phyloP scores from a whole-genome alignment of 2,888 invertebrate species.

The Melieria omissa region DNA sequence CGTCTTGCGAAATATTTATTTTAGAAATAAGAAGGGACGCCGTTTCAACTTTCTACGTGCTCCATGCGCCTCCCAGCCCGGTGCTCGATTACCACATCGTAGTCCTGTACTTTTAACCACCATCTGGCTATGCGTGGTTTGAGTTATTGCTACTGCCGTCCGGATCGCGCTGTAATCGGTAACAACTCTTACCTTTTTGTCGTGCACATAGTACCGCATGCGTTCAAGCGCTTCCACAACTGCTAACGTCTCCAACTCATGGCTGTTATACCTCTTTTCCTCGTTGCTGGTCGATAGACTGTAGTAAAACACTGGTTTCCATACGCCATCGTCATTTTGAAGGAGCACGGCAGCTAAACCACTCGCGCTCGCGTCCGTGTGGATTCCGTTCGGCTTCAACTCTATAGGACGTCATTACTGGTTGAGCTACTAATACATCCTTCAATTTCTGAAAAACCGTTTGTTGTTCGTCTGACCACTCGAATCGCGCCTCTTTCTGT shows the following conservation, averaged over 20 bases:
- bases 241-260: neutral
- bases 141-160: neutral
- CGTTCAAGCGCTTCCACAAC: neutral
- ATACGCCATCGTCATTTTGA: conserved; percentile 2
- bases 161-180: conserved; percentile 5
- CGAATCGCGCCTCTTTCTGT: conserved; percentile 29
- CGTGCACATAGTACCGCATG: neutral
- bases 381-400: too few relatives aligned
- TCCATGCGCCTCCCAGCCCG: conserved; percentile 24
- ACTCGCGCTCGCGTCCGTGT: too few relatives aligned
- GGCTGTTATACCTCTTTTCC: conserved; percentile 7
- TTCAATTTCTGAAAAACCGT: conserved; percentile 1
- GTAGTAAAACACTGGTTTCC: conserved; percentile 22
- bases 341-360: too few relatives aligned
- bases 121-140: conserved; percentile 40
- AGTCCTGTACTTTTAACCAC: conserved; percentile 41
- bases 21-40: neutral
- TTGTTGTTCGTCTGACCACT: conserved; percentile 28
- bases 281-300: conserved; percentile 1
- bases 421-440: too few relatives aligned
- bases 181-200: neutral
- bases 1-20: conserved; percentile 7
- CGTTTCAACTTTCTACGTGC: conserved; percentile 25
- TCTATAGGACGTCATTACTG: too few relatives aligned
- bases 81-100: conserved; percentile 38